Evolutionary conservation across 2,797 vertebrate species (phyloP).

Genomic region (Microctenopoma stevenorrisi): DNA sequence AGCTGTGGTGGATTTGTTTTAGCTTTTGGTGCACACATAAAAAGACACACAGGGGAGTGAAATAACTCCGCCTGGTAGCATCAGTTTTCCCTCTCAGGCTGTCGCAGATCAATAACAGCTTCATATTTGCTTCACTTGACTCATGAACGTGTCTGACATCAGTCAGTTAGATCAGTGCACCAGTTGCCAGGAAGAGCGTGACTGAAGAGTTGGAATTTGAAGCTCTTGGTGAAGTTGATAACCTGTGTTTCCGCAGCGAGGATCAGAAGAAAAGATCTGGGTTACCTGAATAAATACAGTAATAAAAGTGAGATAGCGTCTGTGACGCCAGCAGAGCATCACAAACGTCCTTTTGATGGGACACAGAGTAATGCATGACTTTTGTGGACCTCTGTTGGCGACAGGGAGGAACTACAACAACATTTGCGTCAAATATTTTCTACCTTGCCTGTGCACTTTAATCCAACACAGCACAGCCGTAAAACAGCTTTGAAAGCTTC

Average conservation of each 20-base stretch:
- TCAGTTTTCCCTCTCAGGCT: constrained; percentile 1
- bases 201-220: not conserved
- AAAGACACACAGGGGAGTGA: not conserved
- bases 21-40: constrained; percentile 13
- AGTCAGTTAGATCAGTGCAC: too few species aligned
- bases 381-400: constrained; percentile 51
- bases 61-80: not conserved
- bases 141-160: constrained; percentile 2
- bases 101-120: constrained; percentile 12
- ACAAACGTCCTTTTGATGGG: not conserved
- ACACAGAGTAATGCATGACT: not conserved
- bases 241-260: not conserved
- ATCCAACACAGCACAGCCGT: too few species aligned
- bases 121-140: constrained; percentile 16
- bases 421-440: not conserved
- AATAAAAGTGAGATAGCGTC: not conserved
- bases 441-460: too few species aligned
- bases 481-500: too few species aligned
- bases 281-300: too few species aligned
- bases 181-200: not conserved
- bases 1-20: not conserved
- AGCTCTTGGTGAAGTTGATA: not conserved
- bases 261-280: not conserved
- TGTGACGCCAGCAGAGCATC: not conserved
- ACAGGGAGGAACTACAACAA: constrained; percentile 25